Conservation (phyloP, 2,888 invertebrate species). For the Dolomedes plantarius region DNA sequence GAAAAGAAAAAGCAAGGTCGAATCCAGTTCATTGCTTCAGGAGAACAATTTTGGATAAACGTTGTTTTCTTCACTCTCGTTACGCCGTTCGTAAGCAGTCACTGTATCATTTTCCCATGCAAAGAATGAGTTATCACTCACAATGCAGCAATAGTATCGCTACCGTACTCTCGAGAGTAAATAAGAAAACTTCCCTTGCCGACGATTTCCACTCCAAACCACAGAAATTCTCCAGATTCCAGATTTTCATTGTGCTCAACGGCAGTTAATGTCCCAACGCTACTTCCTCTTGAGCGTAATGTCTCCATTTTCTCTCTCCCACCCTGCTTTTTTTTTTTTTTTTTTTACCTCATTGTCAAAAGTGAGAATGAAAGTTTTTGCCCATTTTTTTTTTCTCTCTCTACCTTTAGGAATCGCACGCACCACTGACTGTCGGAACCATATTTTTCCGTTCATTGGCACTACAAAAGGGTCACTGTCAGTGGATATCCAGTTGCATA, state of each 20-base stretch:
- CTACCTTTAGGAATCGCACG: constrained; percentile 20
- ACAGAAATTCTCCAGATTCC: no score
- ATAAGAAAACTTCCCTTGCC: no score
- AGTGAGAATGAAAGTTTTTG: constrained; percentile 20
- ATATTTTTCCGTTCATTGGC: constrained; percentile 49
- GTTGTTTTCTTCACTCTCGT: no score
- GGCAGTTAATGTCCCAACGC: not conserved
- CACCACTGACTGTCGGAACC: constrained; percentile 21
- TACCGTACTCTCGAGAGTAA: no score
- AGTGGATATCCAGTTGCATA: constrained; percentile 22
- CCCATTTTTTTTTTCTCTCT: constrained; percentile 15
- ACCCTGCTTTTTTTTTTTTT: not conserved
- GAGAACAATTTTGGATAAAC: no score
- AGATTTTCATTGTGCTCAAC: not conserved
- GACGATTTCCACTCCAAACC: no score
- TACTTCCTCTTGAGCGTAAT: not conserved
- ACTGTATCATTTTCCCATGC: no score
- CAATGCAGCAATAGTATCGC: no score
- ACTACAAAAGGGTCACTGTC: constrained; percentile 30
- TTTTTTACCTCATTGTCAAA: not conserved
- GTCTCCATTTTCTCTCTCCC: not conserved
- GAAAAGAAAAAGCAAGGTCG: no score
- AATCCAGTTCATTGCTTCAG: no score
- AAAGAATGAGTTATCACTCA: no score
- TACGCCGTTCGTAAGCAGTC: no score